Base-by-base conservation (phyloP, 2,888 invertebrate genomes). In the Polymixis lichenea region DNA sequence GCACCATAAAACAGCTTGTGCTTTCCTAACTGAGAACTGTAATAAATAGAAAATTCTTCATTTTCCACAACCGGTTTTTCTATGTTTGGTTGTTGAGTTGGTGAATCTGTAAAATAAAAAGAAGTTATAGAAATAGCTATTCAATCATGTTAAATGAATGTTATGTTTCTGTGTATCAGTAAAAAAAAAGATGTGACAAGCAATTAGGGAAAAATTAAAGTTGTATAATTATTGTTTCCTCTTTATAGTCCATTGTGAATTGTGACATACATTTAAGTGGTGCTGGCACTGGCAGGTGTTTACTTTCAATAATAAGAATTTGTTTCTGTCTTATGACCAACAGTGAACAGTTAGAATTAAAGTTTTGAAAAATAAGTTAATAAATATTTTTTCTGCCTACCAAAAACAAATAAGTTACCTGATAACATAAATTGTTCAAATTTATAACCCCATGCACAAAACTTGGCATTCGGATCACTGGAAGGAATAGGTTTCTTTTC, bases 41-140 rank as follows among this genome's bases (percentile, higher is more conserved):
- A 90, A 78, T 83, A 91, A 38, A 91, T 38, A 55, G 89, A 88
- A 77, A 92, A 92, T 77, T 92, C 92, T 82, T 90, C 92, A 88
- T 91, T 92, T 87, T 92, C 92, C 77, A 90, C 73, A 6, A 92
- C 90, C 51, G 92, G 89, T 65, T 82, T 88, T 7, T 89, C 72
- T 56, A 87, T 86, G 67, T 89, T 75, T 28, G 90, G 91, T 71
- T 65, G 53, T 25, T 70, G 69, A 55, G 65, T 74, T 60, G 92
- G 90, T 46, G 66, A 67, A 82, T 91, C 92, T 92, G 85, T 11
- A 88, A 88, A 62, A 73, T 49, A 64, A 64, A 60, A 69, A 32
- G 0, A 38, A 28, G 49, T 38, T 15, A 25, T 49, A 43, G 8
- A 5, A 38, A 17, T 64, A 43, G 9, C 60, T 11, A 58, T 58